phyloP scores from a whole-genome alignment of 2,113 vertebrate genomes.

The Larimichthys crocea region DNA sequence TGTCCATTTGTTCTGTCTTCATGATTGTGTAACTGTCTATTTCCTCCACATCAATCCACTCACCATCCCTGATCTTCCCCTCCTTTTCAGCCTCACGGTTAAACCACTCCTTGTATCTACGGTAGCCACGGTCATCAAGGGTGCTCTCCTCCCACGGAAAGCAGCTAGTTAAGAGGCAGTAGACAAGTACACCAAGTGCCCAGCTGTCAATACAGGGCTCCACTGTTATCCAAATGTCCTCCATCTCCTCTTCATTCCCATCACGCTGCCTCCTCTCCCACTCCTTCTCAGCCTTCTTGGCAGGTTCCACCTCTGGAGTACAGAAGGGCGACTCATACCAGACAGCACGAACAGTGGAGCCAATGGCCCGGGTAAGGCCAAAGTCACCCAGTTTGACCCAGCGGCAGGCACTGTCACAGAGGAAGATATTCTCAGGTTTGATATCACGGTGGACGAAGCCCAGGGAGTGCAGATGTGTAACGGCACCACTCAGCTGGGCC shows the following conservation, averaged over 20 bases:
- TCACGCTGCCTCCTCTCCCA: slow-evolving; percentile 31
- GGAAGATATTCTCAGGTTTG: slow-evolving; percentile 94
- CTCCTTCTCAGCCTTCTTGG: slow-evolving; percentile 65
- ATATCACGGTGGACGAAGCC: slow-evolving; percentile 93
- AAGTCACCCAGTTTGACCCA: slow-evolving; percentile 93
- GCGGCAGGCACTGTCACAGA: slow-evolving; percentile 88
- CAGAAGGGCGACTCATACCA: slow-evolving; percentile 88
- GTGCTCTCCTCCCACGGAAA: slow-evolving; percentile 91
- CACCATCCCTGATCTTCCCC: neutral
- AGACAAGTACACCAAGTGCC: slow-evolving; percentile 90
- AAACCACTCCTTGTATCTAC: slow-evolving; percentile 87
- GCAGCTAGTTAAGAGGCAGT: slow-evolving; percentile 87
- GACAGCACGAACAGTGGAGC: slow-evolving; percentile 81
- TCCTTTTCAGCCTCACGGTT: slow-evolving; percentile 57
- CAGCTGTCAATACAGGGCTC: slow-evolving; percentile 89
- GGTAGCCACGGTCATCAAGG: slow-evolving; percentile 83
- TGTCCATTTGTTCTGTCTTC: slow-evolving; percentile 49
- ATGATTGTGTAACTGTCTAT: slow-evolving; percentile 37
- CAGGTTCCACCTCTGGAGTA: slow-evolving; percentile 87
- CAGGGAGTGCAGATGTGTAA: slow-evolving; percentile 90
- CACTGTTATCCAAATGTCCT: slow-evolving; percentile 83
- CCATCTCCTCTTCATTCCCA: slow-evolving; percentile 66
- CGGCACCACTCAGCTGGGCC: slow-evolving; percentile 88
- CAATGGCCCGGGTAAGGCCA: slow-evolving; percentile 86
- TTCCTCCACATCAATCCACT: slow-evolving; percentile 21